A percentile compares a stretch with the other conserved stretches of the same genome.
Conservation (phyloP, 2,797 vertebrate genomes). For the Malacoctenus gilli region DNA sequence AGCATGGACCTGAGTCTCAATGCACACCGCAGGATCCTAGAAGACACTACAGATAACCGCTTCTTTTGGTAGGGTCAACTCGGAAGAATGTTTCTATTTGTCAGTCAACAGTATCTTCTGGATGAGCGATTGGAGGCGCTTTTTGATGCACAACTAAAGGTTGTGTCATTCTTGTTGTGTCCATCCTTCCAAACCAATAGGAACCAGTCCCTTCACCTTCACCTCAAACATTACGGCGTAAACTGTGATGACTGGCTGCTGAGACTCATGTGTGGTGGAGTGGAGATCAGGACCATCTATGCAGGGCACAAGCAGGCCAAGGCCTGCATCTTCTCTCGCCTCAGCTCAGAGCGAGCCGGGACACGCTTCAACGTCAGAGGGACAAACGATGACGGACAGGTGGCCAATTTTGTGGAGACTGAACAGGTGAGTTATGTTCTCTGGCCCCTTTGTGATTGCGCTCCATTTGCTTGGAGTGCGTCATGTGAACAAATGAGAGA, state of each 20-base stretch:
- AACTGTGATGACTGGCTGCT: conserved; percentile 97
- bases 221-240: conserved; percentile 97
- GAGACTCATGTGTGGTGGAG: conserved; percentile 96
- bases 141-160: too few species aligned
- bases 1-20: conserved; percentile 96
- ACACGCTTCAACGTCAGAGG: conserved; percentile 96
- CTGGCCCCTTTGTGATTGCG: background rate
- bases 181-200: conserved; percentile 65
- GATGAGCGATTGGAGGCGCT: conserved; percentile 16
- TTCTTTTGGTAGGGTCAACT: conserved; percentile 94
- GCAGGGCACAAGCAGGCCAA: conserved; percentile 98
- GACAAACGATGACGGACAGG: conserved; percentile 96
- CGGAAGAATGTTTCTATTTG: too few species aligned
- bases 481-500: too few species aligned
- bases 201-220: conserved; percentile 97
- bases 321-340: conserved; percentile 95
- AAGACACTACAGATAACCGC: conserved; percentile 93
- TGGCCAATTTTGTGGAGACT: conserved; percentile 98
- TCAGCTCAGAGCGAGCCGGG: conserved; percentile 96
- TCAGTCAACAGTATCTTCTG: background rate
- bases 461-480: background rate
- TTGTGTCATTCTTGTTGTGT: conserved; percentile 15
- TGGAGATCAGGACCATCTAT: conserved; percentile 97
- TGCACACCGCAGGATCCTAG: conserved; percentile 91
- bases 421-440: conserved; percentile 86